Conservation (phyloP, 2,888 invertebrate genomes). For the Amblyjoppa fuscipennis region DNA sequence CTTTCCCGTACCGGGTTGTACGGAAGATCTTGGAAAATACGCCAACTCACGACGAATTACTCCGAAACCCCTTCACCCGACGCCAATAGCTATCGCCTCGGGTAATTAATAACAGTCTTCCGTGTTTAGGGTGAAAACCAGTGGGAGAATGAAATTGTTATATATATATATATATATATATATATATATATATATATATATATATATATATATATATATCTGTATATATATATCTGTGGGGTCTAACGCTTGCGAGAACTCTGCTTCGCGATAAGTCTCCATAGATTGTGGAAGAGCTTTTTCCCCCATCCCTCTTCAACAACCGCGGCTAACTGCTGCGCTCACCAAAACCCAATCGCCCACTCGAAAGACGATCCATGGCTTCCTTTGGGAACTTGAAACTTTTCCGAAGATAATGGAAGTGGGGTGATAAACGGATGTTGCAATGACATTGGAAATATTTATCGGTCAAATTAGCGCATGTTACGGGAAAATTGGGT, state of each 20-base stretch:
- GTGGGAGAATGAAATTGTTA: slow-evolving; percentile 29
- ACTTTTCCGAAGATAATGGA: slow-evolving; percentile 17
- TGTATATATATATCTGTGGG: background rate
- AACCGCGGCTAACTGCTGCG: background rate
- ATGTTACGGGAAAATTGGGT: background rate
- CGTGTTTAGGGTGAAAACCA: slow-evolving; percentile 38
- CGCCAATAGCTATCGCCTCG: slow-evolving; percentile 18
- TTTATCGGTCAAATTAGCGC: slow-evolving; percentile 7
- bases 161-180: background rate
- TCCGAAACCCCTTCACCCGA: slow-evolving; percentile 43
- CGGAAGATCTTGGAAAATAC: slow-evolving; percentile 32
- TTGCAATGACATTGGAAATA: slow-evolving; percentile 13
- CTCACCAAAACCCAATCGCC: slow-evolving; percentile 19
- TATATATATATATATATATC: background rate
- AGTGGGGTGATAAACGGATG: slow-evolving; percentile 35
- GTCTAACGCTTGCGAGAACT: slow-evolving; percentile 20
- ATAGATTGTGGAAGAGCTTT: slow-evolving; percentile 20
- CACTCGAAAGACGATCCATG: background rate
- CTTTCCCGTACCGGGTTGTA: slow-evolving; percentile 1
- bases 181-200: background rate
- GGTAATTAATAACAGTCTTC: slow-evolving; percentile 65
- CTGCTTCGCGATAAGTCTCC: slow-evolving; percentile 44
- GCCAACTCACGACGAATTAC: slow-evolving; percentile 58
- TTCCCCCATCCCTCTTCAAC: background rate
- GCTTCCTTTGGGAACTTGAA: slow-evolving; percentile 18